Evolutionary conservation across 1,140 invertebrate species (phyloP).

Genomic region (Eupristina koningsbergeri): DNA sequence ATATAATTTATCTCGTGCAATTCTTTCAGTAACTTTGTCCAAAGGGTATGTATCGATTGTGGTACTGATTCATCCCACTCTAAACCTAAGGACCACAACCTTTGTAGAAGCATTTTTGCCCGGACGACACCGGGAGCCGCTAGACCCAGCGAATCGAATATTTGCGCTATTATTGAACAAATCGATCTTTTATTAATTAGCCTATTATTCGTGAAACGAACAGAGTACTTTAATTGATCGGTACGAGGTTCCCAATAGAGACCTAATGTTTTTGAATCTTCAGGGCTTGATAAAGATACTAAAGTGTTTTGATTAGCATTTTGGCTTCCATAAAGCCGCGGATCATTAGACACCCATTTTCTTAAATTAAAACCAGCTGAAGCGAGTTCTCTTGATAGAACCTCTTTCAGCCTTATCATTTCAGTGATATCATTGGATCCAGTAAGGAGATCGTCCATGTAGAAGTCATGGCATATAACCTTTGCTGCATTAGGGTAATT

Average conservation of each 20-base stretch:
- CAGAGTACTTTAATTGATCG: not conserved
- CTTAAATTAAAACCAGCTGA: too few relatives aligned
- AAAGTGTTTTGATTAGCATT: not conserved
- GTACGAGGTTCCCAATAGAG: slow-evolving; percentile 53
- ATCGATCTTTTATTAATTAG: slow-evolving; percentile 47
- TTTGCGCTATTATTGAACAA: slow-evolving; percentile 50
- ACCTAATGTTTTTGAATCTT: too few relatives aligned
- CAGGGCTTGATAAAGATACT: slow-evolving; percentile 52
- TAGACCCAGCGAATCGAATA: slow-evolving; percentile 53
- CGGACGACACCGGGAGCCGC: slow-evolving; percentile 51
- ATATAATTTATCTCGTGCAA: not conserved
- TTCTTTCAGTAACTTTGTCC: not conserved
- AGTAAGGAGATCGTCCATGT: slow-evolving; percentile 70
- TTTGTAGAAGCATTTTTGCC: slow-evolving; percentile 55
- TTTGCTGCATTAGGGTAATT: slow-evolving; percentile 52
- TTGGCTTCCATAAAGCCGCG: slow-evolving; percentile 1
- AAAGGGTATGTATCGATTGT: not conserved
- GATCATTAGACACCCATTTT: slow-evolving; percentile 64
- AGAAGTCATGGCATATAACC: slow-evolving; percentile 61
- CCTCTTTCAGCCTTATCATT: too few relatives aligned
- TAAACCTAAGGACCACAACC: not conserved
- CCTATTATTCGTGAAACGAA: not conserved
- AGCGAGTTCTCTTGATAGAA: too few relatives aligned
- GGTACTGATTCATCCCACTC: slow-evolving; percentile 9
- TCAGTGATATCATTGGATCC: slow-evolving; percentile 64